phyloP scores from a whole-genome alignment of 1,140 invertebrate species.

The Octopus bimaculoides region DNA sequence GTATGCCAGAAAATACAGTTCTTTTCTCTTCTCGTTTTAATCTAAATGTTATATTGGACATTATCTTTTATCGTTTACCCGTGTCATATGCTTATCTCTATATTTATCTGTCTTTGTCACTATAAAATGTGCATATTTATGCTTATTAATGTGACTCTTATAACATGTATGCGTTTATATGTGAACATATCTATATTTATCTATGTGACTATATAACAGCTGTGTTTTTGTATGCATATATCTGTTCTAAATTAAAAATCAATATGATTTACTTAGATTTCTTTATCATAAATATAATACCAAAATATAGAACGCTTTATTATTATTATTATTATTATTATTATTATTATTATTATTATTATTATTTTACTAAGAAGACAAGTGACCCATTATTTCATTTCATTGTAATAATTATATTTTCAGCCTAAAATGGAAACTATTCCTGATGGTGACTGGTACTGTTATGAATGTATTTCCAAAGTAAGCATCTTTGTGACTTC shows the following conservation, averaged over 20 bases:
- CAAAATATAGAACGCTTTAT: background rate
- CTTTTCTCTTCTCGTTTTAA: too few relatives aligned
- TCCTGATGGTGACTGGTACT: slow-evolving; percentile 96
- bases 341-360: background rate
- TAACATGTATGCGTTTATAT: too few relatives aligned
- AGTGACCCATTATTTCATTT: background rate
- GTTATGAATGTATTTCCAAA: slow-evolving; percentile 95
- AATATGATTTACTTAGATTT: background rate
- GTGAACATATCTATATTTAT: too few relatives aligned
- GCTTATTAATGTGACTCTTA: too few relatives aligned
- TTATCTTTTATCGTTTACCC: too few relatives aligned
- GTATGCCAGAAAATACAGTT: too few relatives aligned
- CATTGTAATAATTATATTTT: slow-evolving; percentile 22
- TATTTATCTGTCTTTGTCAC: too few relatives aligned
- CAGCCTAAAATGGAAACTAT: slow-evolving; percentile 88
- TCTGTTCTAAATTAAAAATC: background rate
- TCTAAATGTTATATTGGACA: too few relatives aligned
- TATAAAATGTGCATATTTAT: too few relatives aligned
- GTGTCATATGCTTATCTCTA: too few relatives aligned
- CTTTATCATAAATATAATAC: background rate
- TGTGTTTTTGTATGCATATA: background rate
- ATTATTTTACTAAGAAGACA: background rate
- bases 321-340: slow-evolving; percentile 4
- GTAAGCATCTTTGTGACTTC: slow-evolving; percentile 60
- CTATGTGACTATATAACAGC: too few relatives aligned